Base-by-base conservation (phyloP, 2,888 invertebrate species). In the Phania funesta region DNA sequence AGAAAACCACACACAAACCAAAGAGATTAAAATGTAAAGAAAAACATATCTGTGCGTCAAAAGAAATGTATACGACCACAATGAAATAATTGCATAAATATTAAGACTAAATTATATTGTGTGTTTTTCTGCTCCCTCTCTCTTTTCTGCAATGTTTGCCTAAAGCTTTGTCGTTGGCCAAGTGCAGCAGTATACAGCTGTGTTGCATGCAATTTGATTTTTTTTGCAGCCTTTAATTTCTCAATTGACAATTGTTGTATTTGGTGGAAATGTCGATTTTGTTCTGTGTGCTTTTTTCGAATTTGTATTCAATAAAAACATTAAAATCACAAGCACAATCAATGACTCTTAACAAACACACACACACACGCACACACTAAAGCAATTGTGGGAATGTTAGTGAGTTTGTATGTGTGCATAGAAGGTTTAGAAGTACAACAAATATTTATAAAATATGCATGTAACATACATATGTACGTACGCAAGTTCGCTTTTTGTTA, bases 171-270 rank as follows among this genome's bases (percentile, higher is more conserved):
- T 70, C 64, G 64, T 64, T 78, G 58, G 46, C 35, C 46, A 54
- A 70, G 54, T 77, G 62, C 64, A 41, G 18, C 46, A 26, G 20
- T 60, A 48, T 48, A 32, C 62, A 65, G 60, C 71, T 22, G 58
- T 38, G 85, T 35, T 64, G 64, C 44, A 64, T 83, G 86, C 84
- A 86, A 85, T 86, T 86, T 84, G 83, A 84, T 85, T 86, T 85
- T 32, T 41, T 68, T 60, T 52, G 44, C 18, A 38, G 22, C 48
- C 64, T 78, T 78, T 78, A 74, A 82, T 82, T 82, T 82, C 82
- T 78, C 78, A 82, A 82, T 82, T 77, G 77, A 64, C 77, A 82
- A 82, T 82, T 80, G 80, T 76, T 76, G 80, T 70, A 35, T 68
- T 76, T 54, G 62, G 26, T 64, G 52, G 44, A 68, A 76, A 76